phyloP scores from a whole-genome alignment of 2,113 vertebrate species.

The Sarotherodon lohbergeri region DNA sequence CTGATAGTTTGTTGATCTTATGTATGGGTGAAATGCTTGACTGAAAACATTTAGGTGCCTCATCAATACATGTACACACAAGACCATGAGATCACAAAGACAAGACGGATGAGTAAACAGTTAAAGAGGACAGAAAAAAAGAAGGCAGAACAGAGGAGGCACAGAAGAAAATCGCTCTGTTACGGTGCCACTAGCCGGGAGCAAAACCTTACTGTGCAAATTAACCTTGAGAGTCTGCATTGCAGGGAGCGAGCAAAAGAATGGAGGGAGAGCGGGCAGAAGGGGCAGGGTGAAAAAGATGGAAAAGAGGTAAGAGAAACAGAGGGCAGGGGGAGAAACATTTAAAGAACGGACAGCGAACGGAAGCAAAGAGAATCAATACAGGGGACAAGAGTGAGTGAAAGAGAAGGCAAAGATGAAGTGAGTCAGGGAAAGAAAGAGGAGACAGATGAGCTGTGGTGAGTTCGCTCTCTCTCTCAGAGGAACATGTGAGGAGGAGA shows the following conservation, averaged over 20 bases:
- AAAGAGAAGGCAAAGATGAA: neutral
- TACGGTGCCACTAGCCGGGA: conserved; percentile 39
- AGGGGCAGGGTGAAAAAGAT: neutral
- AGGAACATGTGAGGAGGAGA: neutral
- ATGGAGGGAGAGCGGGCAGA: neutral
- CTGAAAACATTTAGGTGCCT: neutral
- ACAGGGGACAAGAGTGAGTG: neutral
- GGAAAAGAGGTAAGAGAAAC: neutral
- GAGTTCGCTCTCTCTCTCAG: neutral
- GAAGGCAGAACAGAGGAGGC: neutral
- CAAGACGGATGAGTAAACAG: neutral
- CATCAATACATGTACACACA: neutral
- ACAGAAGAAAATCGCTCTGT: conserved; percentile 44
- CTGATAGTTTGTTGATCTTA: neutral
- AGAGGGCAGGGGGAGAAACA: neutral
- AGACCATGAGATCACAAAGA: neutral
- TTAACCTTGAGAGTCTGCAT: conserved; percentile 74
- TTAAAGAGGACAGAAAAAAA: neutral
- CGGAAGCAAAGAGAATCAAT: neutral
- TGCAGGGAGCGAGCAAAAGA: conserved; percentile 49
- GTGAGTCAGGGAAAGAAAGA: neutral
- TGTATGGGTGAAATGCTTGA: neutral
- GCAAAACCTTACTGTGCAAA: conserved; percentile 67
- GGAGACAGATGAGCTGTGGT: neutral
- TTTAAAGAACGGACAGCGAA: neutral